Evolutionary conservation across 1,140 invertebrate genomes (phyloP).

Genomic region (Planococcus citri): DNA sequence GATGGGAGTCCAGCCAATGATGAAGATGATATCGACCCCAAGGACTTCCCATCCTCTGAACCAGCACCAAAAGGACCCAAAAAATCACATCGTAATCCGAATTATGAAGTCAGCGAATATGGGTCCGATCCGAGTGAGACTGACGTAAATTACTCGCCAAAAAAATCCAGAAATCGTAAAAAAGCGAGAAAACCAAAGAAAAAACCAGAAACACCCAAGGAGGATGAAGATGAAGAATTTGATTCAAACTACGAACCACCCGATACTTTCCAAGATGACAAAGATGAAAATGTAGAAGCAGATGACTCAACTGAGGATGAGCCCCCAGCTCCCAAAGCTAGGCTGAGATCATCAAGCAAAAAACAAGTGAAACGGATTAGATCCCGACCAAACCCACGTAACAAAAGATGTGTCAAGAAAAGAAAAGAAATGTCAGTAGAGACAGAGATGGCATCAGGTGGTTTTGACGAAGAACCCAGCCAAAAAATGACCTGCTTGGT

Average conservation of each 20-base stretch:
- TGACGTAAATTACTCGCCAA: background rate
- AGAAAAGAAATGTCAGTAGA: conserved; percentile 1
- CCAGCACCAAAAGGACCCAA: background rate
- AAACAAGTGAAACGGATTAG: background rate
- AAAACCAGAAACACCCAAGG: background rate
- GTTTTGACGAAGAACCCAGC: conserved; percentile 17
- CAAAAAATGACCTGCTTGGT: conserved; percentile 39
- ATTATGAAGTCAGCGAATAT: background rate
- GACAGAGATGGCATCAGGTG: background rate
- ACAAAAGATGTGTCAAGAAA: conserved; percentile 6
- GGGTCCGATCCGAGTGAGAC: background rate
- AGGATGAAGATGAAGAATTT: background rate
- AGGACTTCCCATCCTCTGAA: background rate
- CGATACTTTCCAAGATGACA: background rate
- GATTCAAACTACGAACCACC: background rate
- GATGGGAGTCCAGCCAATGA: background rate
- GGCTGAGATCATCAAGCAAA: background rate
- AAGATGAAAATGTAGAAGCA: background rate
- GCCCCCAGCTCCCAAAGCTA: background rate
- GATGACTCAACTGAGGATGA: background rate
- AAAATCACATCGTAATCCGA: background rate
- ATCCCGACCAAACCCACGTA: background rate
- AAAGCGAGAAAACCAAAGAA: background rate
- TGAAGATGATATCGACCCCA: background rate
- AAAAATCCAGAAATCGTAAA: background rate